Conservation (phyloP, 2,113 vertebrate species). For the Ondatra zibethicus region DNA sequence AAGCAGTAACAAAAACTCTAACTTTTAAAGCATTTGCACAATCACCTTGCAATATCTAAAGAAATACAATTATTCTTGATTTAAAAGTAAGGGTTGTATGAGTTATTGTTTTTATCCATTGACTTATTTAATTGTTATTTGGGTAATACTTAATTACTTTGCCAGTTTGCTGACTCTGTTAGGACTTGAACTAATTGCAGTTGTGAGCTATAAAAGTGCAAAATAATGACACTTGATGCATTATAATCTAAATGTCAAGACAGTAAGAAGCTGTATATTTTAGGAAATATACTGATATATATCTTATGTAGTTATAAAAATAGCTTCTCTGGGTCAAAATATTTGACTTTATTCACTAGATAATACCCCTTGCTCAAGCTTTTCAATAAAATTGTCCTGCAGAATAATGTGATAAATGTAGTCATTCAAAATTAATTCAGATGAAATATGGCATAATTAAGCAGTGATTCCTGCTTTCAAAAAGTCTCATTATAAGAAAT, state of each 20-base stretch:
- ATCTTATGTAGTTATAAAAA: neutral
- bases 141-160: neutral
- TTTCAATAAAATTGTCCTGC: neutral
- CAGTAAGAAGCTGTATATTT: neutral
- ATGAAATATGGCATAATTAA: slow-evolving; percentile 60
- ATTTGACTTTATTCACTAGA: slow-evolving; percentile 15
- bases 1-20: neutral
- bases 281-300: neutral
- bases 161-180: neutral
- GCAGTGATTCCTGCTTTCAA: neutral
- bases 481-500: slow-evolving; percentile 45
- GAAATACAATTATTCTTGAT: neutral
- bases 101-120: neutral
- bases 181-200: neutral
- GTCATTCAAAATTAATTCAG: slow-evolving; percentile 54
- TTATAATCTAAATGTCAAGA: neutral
- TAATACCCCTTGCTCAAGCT: neutral
- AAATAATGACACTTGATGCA: neutral
- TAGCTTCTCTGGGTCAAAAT: neutral
- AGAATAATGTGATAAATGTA: slow-evolving; percentile 44
- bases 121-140: neutral
- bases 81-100: neutral
- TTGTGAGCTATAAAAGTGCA: neutral
- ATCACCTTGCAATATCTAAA: neutral
- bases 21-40: neutral